Base-by-base conservation (phyloP, 2,888 invertebrate genomes). In the Dolomedes plantarius region DNA sequence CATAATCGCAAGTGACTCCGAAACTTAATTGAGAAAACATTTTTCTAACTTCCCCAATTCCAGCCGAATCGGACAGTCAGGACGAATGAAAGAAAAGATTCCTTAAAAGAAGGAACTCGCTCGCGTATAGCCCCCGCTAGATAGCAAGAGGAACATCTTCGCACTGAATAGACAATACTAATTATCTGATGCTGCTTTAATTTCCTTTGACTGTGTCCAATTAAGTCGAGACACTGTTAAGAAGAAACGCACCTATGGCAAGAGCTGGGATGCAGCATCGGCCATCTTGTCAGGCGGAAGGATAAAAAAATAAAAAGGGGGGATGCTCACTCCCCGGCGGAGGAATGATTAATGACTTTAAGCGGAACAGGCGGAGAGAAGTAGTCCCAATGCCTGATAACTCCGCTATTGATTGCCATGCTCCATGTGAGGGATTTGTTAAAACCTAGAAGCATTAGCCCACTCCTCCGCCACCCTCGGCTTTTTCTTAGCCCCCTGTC, bases 361-460 rank as follows among this genome's bases (percentile, higher is more conserved):
- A 46, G 78, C 67, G 67, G 71, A 68, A 79, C 71, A 71, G 64
- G 78, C 71, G 71, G 69, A 75, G 82, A 39, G 31, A 68, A 71
- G 73, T 72, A 78, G 83, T 77, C 74, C 85, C 85, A 78, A 85
- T 85, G 83, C 78, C 85, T 79, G 85, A 86, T 86, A 86, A 79
- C 85, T 86, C 69, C 73, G 28, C 74, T 86, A 86, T 86, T 86
- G 85, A 86, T 86, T 86, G 67, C 83, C 29, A 29, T 77, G 62
- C 76, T 76, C 65, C 67, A 56, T 72, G 50, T 76, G 78, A 74
- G 74, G 85, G 85, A 86, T 86, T 86, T 86, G 85, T 86, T 78
- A 83, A 83, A 83, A 82, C 83, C 85, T 86, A 19, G 69, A 62
- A 78, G 67, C 76, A 67, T 76, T 76, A 67, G 50, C 31, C 39